Conservation (phyloP, 1,140 invertebrate species). For the Phymastichus coffea region DNA sequence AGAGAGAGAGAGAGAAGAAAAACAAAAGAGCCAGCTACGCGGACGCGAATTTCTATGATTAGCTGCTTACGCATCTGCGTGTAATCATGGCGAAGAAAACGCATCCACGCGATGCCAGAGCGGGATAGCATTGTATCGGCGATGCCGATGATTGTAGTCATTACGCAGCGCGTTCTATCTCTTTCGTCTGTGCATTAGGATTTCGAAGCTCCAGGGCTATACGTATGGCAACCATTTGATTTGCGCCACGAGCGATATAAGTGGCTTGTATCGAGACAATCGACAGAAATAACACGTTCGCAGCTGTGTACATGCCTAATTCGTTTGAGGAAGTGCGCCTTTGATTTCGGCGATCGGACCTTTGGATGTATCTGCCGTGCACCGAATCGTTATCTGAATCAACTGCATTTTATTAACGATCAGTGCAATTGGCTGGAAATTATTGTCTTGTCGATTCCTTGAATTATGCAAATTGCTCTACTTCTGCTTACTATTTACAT, state of each 20-base stretch:
- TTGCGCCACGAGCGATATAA: background rate
- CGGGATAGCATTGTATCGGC: conserved; percentile 49
- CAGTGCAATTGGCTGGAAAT: too few relatives aligned
- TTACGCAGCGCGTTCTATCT: conserved; percentile 33
- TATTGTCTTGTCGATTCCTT: too few relatives aligned
- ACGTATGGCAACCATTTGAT: background rate
- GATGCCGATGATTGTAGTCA: conserved; percentile 53
- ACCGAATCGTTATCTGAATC: too few relatives aligned
- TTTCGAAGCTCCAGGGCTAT: conserved; percentile 40
- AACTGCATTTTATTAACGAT: too few relatives aligned
- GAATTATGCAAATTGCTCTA: too few relatives aligned
- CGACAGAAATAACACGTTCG: conserved; percentile 21
- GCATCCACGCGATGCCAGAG: conserved; percentile 43
- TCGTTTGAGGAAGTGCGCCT: conserved; percentile 19
- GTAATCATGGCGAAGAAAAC: too few relatives aligned
- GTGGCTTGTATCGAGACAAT: conserved; percentile 10
- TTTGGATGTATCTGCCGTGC: conserved; percentile 2
- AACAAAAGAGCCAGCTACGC: too few relatives aligned
- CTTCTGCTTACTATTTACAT: too few relatives aligned
- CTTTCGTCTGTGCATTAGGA: conserved; percentile 44
- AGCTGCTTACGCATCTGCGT: too few relatives aligned
- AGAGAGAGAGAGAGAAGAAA: too few relatives aligned
- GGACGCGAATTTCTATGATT: conserved; percentile 35
- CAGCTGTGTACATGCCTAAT: conserved; percentile 15
- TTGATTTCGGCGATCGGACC: background rate